Base-by-base conservation (phyloP, 2,113 vertebrate genomes). In the Butorides virescens region DNA sequence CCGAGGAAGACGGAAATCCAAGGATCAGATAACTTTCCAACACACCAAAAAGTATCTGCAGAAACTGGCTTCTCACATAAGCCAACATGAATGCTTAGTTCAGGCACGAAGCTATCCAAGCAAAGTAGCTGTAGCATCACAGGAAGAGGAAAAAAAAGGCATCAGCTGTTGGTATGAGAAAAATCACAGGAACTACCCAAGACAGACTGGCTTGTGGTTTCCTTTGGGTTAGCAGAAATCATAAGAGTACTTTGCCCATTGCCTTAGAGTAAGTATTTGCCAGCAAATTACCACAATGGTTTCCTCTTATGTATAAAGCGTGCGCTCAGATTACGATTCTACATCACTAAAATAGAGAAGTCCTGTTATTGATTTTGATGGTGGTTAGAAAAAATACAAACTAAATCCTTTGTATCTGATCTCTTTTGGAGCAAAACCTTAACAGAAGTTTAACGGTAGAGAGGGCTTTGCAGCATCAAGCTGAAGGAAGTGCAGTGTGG, bases 171-270 rank as follows among this genome's bases (percentile, higher is more conserved):
- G 65, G 83, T 85, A 94, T 93, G 86, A 94, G 79, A 93, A 96
- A 95, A 81, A 93, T 95, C 91, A 94, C 91, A 96, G 91, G 88
- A 96, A 90, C 84, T 79, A 32, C 86, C 66, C 62, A 92, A 91
- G 96, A 91, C 73, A 91, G 94, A 63, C 77, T 70, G 58, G 46
- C 20, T 76, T 95, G 84, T 79, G 95, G 92, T 82, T 97, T 95
- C 91, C 86, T 92, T n/a, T 65, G 73, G 86, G 76, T 96, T 93
- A 87, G 91, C 65, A 93, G 86, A 66, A 93, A 85, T 90, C 73
- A 2, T 9, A 74, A 26, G 71, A 89, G 77, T 11, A 36, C 53
- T 95, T 46, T 46, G 29, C 62, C 13, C 5, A 92, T 17, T 62
- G 66, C 77, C 66, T 87, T 58, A 26, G 49, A 72, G 81, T 50